Base-by-base conservation (phyloP, 2,113 vertebrate species). In the Charadrius vociferus region DNA sequence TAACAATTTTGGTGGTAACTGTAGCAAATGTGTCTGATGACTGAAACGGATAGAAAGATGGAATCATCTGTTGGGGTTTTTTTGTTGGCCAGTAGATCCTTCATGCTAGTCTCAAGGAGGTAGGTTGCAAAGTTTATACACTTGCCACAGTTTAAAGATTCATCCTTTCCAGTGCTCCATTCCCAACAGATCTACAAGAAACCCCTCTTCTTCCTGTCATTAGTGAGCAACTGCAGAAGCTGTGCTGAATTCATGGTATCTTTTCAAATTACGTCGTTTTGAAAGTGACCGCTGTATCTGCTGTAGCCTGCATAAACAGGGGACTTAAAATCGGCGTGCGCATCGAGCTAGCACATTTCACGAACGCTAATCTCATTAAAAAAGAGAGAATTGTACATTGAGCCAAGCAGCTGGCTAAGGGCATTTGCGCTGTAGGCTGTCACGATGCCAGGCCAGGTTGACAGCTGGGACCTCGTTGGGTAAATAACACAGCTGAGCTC, bases 341-440 rank as follows among this genome's bases (percentile, higher is more conserved):
- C 6, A 1, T 93, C 3, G 36, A 86, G 89, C 89, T 80, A 83
- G 95, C 91, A 89, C 92, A 36, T 96, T 95, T 94, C 71, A 56
- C n/a, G 22, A 82, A 27, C 0, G 2, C 78, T 96, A 95, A 94
- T 96, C 95, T 66, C 91, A 86, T 94, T 91, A 70, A 70, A 94
- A 97, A 96, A 81, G 79, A 68, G 83, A 77, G 90, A 94, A 88
- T 16, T 95, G 74, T 91, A 67, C 12, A 1, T 17, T 17, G 47
- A 95, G 68, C 91, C 87, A 94, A 86, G 92, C 88, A 96, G 94
- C 96, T 97, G 97, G 88, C 85, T 66, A 27, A 86, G 96, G 88
- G 82, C 88, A 56, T 92, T 93, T 80, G 67, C 16, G 21, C 90
- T 10, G 12, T 10, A 12, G 90, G 95, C 92, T 70, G 78, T 89